A percentile compares a stretch with the other conserved stretches of the same genome.
These are phyloP conservation scores for Caenorhabditis doughertyi DNA, from an alignment of 2,888 invertebrate species.

Conservation along the genomic window DNA sequence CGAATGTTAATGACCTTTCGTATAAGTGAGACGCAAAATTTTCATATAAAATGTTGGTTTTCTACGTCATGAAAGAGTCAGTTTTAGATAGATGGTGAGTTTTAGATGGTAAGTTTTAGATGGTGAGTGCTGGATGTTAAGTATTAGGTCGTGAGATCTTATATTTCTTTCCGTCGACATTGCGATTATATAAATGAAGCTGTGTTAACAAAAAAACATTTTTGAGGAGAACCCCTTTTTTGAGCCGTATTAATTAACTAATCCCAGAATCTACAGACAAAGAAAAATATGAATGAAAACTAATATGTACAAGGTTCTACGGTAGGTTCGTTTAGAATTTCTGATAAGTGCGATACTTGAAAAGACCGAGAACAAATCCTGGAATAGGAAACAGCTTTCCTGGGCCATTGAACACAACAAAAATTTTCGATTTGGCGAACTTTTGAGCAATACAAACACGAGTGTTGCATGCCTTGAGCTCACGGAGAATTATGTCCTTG, in stretches of 20 bases:
- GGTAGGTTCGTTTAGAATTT: neutral
- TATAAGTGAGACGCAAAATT: too few species aligned
- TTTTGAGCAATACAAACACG: slow-evolving; percentile 25
- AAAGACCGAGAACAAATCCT: slow-evolving; percentile 3
- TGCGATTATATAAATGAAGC: too few species aligned
- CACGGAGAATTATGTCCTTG: slow-evolving; percentile 7
- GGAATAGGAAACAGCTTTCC: slow-evolving; percentile 39
- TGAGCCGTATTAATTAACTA: neutral
- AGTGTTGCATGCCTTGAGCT: neutral
- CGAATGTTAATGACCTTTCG: slow-evolving; percentile 9
- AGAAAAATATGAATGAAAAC: too few species aligned
- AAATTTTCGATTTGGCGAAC: slow-evolving; percentile 14
- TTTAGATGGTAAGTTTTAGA: too few species aligned
- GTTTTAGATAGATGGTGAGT: neutral
- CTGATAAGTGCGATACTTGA: slow-evolving; percentile 20
- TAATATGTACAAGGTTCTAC: neutral
- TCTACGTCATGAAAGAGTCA: slow-evolving; percentile 9
- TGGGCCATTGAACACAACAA: slow-evolving; percentile 43
- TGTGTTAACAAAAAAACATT: too few species aligned
- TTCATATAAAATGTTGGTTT: neutral
- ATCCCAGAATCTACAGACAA: neutral
- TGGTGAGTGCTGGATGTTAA: too few species aligned
- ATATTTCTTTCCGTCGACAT: too few species aligned
- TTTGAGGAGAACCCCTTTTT: too few species aligned
- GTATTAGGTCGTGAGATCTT: too few species aligned